A percentile compares a stretch with the other conserved stretches of the same genome.
These are phyloP conservation scores for Anas acuta DNA, from an alignment of 2,797 vertebrate genomes.

Conservation along the genomic window DNA sequence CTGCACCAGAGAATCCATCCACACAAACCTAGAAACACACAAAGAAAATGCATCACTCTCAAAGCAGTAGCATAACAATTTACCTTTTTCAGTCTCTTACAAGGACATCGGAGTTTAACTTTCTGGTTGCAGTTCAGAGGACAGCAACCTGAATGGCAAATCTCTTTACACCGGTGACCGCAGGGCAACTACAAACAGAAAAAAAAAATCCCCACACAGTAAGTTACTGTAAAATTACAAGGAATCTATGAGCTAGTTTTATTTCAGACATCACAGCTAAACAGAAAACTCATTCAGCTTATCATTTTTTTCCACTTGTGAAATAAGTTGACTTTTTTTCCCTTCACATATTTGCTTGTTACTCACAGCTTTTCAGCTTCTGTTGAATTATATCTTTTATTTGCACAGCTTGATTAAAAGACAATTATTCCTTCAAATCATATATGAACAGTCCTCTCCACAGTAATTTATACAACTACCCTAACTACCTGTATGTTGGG, in stretches of 20 bases:
- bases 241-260: neutral
- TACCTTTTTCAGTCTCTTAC: slow-evolving; percentile 95
- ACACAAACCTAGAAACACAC: neutral
- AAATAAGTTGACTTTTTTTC: neutral
- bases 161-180: slow-evolving; percentile 92
- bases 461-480: neutral
- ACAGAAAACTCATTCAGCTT: neutral
- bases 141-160: slow-evolving; percentile 89
- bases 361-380: neutral
- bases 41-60: neutral
- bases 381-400: neutral
- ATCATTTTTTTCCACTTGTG: neutral
- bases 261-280: neutral
- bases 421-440: neutral
- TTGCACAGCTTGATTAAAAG: neutral
- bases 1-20: neutral
- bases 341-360: neutral
- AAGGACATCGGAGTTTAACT: slow-evolving; percentile 92
- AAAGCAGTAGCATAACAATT: neutral
- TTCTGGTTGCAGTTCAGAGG: slow-evolving; percentile 88
- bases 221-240: neutral
- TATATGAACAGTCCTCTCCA: neutral
- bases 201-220: neutral
- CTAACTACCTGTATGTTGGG: neutral
- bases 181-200: slow-evolving; percentile 84